Percentiles rank a stretch among this genome's conserved stretches.
These are phyloP conservation scores for Pristionchus exspectatus DNA, from an alignment of 2,888 invertebrate species.

Conservation along the genomic window DNA sequence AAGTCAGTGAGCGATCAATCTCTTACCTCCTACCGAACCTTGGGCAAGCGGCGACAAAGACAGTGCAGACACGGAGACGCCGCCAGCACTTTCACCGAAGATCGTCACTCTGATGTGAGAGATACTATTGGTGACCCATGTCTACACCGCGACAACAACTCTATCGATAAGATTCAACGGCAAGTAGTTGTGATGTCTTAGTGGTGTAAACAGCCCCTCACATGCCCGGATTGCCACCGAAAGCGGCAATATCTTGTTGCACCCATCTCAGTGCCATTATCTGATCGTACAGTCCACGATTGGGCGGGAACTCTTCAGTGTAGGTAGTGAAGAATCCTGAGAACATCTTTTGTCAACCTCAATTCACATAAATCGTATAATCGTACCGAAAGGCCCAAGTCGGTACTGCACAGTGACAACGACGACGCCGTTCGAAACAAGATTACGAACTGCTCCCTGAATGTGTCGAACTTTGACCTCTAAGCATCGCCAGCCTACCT, in stretches of 20 bases:
- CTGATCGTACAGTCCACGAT: constrained; percentile 47
- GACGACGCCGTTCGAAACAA: constrained; percentile 30
- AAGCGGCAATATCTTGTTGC: constrained; percentile 28
- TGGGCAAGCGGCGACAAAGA: constrained; percentile 12
- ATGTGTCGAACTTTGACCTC: not conserved
- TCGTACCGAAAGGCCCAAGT: not conserved
- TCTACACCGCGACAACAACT: too few species aligned
- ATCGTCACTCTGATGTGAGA: constrained; percentile 20
- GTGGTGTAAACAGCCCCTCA: not conserved
- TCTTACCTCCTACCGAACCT: not conserved
- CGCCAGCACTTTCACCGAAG: constrained; percentile 45
- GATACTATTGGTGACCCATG: too few species aligned
- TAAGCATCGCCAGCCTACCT: not conserved
- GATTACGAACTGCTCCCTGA: constrained; percentile 47
- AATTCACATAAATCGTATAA: too few species aligned
- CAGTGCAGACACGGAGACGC: constrained; percentile 6
- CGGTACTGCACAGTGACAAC: constrained; percentile 43
- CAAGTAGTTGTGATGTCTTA: too few species aligned
- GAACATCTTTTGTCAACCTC: not conserved
- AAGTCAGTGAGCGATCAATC: not conserved
- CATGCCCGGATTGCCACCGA: constrained; percentile 29
- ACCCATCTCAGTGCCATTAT: constrained; percentile 46
- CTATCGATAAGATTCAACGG: too few species aligned
- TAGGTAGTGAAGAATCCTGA: constrained; percentile 40
- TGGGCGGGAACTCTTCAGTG: constrained; percentile 38